These are phyloP conservation scores for Drosophila infuscata DNA, from an alignment of 2,888 invertebrate genomes.

Conservation along the genomic window DNA sequence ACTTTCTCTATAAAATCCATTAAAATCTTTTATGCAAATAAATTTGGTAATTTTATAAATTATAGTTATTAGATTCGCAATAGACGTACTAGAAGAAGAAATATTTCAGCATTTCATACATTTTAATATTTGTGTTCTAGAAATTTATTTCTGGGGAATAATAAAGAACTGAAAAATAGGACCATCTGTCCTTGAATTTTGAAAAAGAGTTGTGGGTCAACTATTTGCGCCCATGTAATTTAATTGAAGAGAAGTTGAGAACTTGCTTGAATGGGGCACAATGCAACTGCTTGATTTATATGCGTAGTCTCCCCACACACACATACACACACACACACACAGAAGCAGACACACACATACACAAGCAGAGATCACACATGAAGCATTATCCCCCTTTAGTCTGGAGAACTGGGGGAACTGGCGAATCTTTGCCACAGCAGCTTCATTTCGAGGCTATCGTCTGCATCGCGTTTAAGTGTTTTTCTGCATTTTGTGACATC, in stretches of 20 bases:
- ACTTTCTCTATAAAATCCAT: neutral
- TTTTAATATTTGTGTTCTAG: neutral
- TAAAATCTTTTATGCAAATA: neutral
- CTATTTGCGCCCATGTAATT: constrained; percentile 10
- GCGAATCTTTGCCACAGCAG: neutral
- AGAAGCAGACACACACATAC: neutral
- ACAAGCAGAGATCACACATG: constrained; percentile 6
- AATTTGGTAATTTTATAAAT: neutral
- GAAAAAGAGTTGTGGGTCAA: neutral
- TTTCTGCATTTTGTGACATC: constrained; percentile 72
- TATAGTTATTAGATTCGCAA: neutral
- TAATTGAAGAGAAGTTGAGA: constrained; percentile 49
- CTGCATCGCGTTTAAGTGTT: constrained; percentile 64
- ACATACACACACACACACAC: neutral
- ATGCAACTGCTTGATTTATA: constrained; percentile 47
- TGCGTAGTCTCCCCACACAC: constrained; percentile 13
- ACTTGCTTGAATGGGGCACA: constrained; percentile 11
- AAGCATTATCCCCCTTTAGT: constrained; percentile 10
- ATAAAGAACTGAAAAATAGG: neutral
- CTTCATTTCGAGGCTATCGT: constrained; percentile 5
- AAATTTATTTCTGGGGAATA: neutral
- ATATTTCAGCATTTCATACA: neutral
- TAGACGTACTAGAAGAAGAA: neutral
- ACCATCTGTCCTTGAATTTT: neutral
- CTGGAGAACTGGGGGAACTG: neutral